These are phyloP conservation scores for Tetramorium bicarinatum DNA, from an alignment of 2,888 invertebrate genomes.

Conservation along the genomic window DNA sequence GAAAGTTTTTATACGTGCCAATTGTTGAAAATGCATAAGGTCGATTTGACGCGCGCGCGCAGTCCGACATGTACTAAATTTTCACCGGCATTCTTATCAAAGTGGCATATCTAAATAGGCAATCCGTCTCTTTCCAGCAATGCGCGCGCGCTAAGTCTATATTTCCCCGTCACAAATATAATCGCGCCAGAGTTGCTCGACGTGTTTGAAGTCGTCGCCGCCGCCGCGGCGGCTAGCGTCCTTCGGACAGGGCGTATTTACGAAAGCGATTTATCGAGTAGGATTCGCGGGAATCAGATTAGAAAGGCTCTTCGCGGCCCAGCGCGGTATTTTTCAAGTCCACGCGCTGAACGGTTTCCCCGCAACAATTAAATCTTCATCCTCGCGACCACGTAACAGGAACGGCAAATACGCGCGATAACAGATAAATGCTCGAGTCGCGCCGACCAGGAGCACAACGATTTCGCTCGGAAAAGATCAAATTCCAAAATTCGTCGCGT, in stretches of 20 bases:
- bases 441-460: background rate
- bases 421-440: background rate
- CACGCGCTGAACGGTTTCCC: background rate
- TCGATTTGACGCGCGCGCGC: constrained; percentile 20
- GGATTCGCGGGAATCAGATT: constrained; percentile 22
- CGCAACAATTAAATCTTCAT: background rate
- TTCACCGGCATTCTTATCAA: constrained; percentile 38
- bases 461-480: background rate
- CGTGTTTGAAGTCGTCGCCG: constrained; percentile 8
- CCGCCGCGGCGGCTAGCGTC: background rate
- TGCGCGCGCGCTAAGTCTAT: constrained; percentile 27
- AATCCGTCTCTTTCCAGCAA: constrained; percentile 40
- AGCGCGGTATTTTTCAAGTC: background rate
- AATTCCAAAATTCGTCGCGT: background rate
- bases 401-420: background rate
- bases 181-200: constrained; percentile 22
- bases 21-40: constrained; percentile 19
- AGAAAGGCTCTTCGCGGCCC: background rate
- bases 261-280: constrained; percentile 15
- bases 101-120: constrained; percentile 41
- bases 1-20: background rate
- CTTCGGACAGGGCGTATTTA: constrained; percentile 9
- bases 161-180: constrained; percentile 27
- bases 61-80: constrained; percentile 37
- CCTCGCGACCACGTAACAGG: background rate